Conservation (phyloP, 1,140 invertebrate genomes). For the Drosophila nigrodunni region DNA sequence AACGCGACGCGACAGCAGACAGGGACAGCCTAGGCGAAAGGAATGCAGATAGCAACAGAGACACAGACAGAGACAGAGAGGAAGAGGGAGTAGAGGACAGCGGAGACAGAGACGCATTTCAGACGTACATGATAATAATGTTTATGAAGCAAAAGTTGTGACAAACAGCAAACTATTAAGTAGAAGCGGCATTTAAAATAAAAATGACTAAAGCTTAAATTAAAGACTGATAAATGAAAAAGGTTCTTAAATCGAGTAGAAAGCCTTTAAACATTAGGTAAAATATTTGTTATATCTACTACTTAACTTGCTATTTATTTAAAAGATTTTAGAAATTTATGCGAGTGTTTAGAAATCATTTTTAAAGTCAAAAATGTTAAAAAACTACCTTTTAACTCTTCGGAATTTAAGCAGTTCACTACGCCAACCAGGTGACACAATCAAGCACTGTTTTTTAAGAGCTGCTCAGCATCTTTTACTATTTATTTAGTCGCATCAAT, state of each 20-base stretch:
- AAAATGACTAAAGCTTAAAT: conserved; percentile 12
- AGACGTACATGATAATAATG: conserved; percentile 38
- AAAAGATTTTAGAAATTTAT: no score
- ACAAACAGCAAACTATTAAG: conserved; percentile 1
- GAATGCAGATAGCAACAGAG: conserved; percentile 1
- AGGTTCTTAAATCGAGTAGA: background rate
- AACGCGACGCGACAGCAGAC: conserved; percentile 36
- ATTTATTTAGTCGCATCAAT: conserved; percentile 53
- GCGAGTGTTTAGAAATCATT: no score
- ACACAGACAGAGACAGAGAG: conserved; percentile 2
- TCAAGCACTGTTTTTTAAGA: background rate
- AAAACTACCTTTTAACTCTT: no score
- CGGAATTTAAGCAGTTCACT: background rate
- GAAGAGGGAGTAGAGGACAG: no score
- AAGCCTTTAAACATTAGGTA: background rate
- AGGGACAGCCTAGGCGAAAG: background rate
- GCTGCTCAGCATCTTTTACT: background rate
- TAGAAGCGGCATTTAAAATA: background rate
- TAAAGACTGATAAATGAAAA: background rate
- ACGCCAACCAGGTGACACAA: background rate
- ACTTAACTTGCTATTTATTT: no score
- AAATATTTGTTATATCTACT: no score
- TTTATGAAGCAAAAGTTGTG: conserved; percentile 25
- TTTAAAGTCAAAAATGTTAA: no score
- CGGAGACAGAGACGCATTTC: conserved; percentile 8